Percentiles rank a stretch among this genome's conserved stretches.
phyloP scores from a whole-genome alignment of 2,113 vertebrate species.

The Daphoenositta chrysoptera region DNA sequence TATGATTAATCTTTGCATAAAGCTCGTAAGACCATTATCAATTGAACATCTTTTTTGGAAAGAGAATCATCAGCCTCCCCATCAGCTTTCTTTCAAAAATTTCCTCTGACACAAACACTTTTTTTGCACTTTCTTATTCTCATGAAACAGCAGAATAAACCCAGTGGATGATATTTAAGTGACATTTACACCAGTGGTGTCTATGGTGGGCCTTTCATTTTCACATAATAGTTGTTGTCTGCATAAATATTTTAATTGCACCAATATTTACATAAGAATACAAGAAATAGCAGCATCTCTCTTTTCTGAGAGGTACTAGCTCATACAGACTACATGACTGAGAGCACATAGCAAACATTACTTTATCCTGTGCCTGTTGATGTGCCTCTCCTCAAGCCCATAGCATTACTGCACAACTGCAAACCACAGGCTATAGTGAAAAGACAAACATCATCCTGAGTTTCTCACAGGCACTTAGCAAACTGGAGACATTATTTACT shows the following conservation, averaged over 20 bases:
- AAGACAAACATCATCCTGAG: not conserved
- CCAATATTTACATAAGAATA: not conserved
- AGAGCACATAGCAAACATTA: not conserved
- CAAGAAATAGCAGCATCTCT: not conserved
- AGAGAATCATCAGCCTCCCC: not conserved
- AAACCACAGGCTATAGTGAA: not conserved
- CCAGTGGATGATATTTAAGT: not conserved
- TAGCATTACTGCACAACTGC: not conserved
- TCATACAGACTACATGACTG: not conserved
- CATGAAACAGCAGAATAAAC: not conserved
- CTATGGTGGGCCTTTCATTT: not conserved
- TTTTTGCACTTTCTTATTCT: not conserved
- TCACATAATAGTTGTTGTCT: not conserved
- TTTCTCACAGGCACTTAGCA: not conserved
- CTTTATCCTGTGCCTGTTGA: not conserved
- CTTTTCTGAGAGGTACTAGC: not conserved
- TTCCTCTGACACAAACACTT: not conserved
- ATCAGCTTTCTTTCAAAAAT: not conserved
- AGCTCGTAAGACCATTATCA: not conserved
- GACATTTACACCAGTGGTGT: not conserved
- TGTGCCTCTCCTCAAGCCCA: not conserved
- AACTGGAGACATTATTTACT: not conserved
- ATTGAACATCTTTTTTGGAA: not conserved
- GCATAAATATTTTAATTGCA: not conserved
- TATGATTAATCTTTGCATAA: not conserved